phyloP scores from a whole-genome alignment of 1,140 invertebrate genomes.

The Drosophila sproati region DNA sequence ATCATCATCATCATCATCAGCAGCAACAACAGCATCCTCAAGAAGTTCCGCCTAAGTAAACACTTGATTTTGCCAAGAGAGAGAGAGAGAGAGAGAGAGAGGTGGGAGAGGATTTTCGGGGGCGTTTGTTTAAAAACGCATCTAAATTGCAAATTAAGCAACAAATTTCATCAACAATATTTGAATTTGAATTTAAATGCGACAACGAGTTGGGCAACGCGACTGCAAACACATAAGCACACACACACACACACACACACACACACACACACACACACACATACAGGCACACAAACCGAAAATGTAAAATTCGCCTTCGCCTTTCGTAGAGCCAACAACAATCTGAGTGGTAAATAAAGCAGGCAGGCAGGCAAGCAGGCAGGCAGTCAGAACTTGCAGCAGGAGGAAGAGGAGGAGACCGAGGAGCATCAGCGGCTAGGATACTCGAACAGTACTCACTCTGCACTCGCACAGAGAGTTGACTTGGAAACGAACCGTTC shows the following conservation, averaged over 20 bases:
- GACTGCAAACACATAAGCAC: constrained; percentile 27
- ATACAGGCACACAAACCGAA: constrained; percentile 62
- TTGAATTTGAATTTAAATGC: constrained; percentile 83
- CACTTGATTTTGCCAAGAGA: constrained; percentile 63
- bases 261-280: too few species aligned
- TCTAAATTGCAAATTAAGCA: constrained; percentile 84
- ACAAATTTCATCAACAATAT: constrained; percentile 84
- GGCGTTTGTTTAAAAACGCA: constrained; percentile 80
- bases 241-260: constrained; percentile 44
- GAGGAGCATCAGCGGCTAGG: constrained; percentile 6
- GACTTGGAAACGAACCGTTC: constrained; percentile 56
- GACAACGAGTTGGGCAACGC: constrained; percentile 62
- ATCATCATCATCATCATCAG: constrained; percentile 9
- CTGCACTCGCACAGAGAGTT: constrained; percentile 40
- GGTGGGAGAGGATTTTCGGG: not conserved
- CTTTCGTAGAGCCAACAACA: constrained; percentile 42
- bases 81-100: too few species aligned
- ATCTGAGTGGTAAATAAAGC: constrained; percentile 53
- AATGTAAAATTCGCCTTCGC: constrained; percentile 79
- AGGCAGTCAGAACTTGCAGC: constrained; percentile 7
- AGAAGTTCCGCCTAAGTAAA: constrained; percentile 77
- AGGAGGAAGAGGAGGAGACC: not conserved
- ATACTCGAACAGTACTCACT: constrained; percentile 12
- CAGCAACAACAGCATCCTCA: constrained; percentile 21
- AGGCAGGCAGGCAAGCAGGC: not conserved